Evolutionary conservation across 1,140 invertebrate genomes (phyloP).

Genomic region (Drosophila persimilis): DNA sequence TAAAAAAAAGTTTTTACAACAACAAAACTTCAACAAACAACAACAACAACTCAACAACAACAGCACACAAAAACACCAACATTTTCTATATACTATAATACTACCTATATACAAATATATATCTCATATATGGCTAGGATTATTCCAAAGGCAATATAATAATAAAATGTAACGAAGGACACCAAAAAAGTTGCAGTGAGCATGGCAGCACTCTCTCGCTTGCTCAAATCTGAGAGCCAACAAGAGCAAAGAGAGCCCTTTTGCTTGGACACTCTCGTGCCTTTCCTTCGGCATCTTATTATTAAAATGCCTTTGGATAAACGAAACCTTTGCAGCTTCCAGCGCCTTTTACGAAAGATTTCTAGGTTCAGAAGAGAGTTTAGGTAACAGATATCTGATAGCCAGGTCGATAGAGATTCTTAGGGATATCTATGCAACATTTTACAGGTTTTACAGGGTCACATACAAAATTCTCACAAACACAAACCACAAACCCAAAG

Average conservation of each 20-base stretch:
- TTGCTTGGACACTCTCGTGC: too few species aligned
- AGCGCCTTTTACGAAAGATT: slow-evolving; percentile 36
- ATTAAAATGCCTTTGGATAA: neutral
- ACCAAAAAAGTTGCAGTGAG: too few species aligned
- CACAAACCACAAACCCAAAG: slow-evolving; percentile 26
- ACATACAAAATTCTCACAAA: slow-evolving; percentile 22
- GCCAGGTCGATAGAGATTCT: slow-evolving; percentile 10
- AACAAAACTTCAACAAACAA: slow-evolving; percentile 7
- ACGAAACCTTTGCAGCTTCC: slow-evolving; percentile 32
- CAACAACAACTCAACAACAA: slow-evolving; percentile 18
- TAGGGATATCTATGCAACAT: slow-evolving; percentile 29
- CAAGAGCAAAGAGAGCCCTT: too few species aligned
- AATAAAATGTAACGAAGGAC: too few species aligned
- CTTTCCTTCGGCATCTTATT: too few species aligned
- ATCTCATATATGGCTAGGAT: slow-evolving; percentile 39
- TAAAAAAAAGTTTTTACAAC: slow-evolving; percentile 4
- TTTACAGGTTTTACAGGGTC: neutral
- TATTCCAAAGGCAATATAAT: too few species aligned
- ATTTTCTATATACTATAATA: slow-evolving; percentile 34
- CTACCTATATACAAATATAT: slow-evolving; percentile 21
- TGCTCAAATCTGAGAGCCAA: too few species aligned
- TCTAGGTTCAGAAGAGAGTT: slow-evolving; percentile 24
- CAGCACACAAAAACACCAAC: slow-evolving; percentile 54
- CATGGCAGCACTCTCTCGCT: too few species aligned
- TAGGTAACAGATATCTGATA: neutral